Evolutionary conservation across 2,797 vertebrate genomes (phyloP), one percentile per base, ranked within the genome.

Genomic region (Aplochiton taeniatus): DNA sequence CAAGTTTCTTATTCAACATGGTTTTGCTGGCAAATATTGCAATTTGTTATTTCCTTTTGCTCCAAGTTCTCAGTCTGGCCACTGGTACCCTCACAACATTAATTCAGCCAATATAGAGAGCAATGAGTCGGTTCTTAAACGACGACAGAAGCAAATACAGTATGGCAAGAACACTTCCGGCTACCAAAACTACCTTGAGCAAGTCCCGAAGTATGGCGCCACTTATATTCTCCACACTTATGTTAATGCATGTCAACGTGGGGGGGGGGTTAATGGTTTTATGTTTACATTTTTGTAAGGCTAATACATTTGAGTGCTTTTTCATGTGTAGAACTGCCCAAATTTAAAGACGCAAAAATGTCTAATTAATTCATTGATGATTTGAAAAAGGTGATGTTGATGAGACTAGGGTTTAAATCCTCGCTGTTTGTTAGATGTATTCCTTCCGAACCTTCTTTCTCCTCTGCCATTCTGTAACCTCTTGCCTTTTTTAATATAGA

Each of bases 111-210:
- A 91, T 68, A 84, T 82, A 0, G 92, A 95, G 80, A 94, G 89
- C 47, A 93, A 95, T 47, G 84, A 92, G 2, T 86, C 74, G 0
- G 89, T 94, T 50, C 83, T 94, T 72, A 92, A 90, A 71, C 82
- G 91, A 17, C 68, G 91, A 43, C 93, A 94, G 83, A 95, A 95
- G 70, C 94, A 95, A 85, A 93, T 94, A 80, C 91, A 94, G 78
- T 96, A 95, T 17, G 93, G 94, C 10, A 95, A 95, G 77, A 87
- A 92, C 83, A 94, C 93, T 10, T 87, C 87, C 70, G 93, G 93
- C 49, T 96, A 95, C 87, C 94, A 92, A 84, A 89, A 79, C 83
- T 95, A 94, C 83, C 80, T 92, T 54, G 91, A 92, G 78, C 91
- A 95, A 48, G 88, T 96, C 9, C 94, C 93, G 77, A 65, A 65